Evolutionary conservation across 2,113 vertebrate genomes (phyloP), one percentile per base, ranked within the genome.

Genomic region (Sturnira hondurensis): DNA sequence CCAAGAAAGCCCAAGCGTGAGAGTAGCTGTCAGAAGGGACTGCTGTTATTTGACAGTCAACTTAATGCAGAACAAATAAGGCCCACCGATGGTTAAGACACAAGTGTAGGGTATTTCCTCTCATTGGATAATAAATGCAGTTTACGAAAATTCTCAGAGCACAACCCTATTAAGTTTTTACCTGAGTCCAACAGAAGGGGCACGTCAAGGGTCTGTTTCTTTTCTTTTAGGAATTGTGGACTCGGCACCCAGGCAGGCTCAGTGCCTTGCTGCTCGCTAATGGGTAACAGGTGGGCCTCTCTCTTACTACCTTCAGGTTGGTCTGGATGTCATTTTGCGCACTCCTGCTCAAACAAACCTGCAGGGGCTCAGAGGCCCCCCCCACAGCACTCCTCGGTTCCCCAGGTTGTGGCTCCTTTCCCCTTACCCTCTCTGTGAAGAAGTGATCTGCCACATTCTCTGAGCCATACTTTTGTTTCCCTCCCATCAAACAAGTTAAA

Each of bases 191-290:
- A 36, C 41, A 43, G 50, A 83, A 89, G 0, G 0, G 28, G 0
- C 28, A 9, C 45, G 76, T 63, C 45, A 89, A 65, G n/a, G 81
- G 86, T 97, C 63, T 41, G 22, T 65, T 10, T 86, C 38, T 96
- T 43, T 84, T 97, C 52, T 92, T 97, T 86, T 38, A 93, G 78
- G 81, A 24, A 91, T 76, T 63, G 81, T 24, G 70, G 89, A 76
- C 67, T 10, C 47, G 15, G 33, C 45, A 77, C 91, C 54, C 45
- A 45, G 74, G 74, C 70, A 89, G 87, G 92, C 0, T 91, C 88
- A 54, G 70, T 96, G 94, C 70, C 84, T 41, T 81, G 43, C 80
- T 94, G 80, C 76, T 93, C 19, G 17, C 38, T 45, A 70, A 26
- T 19, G 47, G 45, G 28, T 92, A 58, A 73, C 6, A 96, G 54